A percentile compares a stretch with the other conserved stretches of the same genome.
These are phyloP conservation scores for Halocynthia aurantium DNA, from an alignment of 23 tunicate species.

Conservation along the genomic window DNA sequence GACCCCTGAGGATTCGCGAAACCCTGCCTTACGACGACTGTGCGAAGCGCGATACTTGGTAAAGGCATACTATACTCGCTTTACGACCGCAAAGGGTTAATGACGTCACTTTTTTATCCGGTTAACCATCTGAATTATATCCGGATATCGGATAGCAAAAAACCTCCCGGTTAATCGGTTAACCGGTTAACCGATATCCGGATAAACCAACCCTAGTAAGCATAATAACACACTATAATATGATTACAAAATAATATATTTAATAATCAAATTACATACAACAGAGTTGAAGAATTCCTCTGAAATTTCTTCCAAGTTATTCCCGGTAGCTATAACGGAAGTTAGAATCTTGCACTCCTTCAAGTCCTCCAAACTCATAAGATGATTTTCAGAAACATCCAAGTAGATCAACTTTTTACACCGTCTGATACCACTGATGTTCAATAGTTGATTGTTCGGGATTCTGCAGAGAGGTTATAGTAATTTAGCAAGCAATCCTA, in stretches of 20 bases:
- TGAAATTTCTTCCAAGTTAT: conserved; percentile 17
- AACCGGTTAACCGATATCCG: too few species aligned
- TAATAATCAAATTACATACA: conserved; percentile 28
- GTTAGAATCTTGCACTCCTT: conserved; percentile 37
- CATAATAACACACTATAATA: background rate
- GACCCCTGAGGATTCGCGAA: too few species aligned
- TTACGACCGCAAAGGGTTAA: too few species aligned
- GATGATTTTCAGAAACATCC: conserved; percentile 54
- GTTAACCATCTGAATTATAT: too few species aligned
- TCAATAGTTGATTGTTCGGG: conserved; percentile 47
- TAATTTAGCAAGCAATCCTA: background rate
- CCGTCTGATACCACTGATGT: conserved; percentile 22
- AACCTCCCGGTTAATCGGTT: too few species aligned
- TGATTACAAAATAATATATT: background rate
- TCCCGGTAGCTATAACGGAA: conserved; percentile 23
- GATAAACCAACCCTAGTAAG: background rate
- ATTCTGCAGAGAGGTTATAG: conserved; percentile 29
- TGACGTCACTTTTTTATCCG: too few species aligned
- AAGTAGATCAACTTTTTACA: conserved; percentile 24
- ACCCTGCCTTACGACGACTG: too few species aligned
- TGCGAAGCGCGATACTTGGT: too few species aligned
- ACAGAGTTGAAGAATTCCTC: conserved; percentile 16
- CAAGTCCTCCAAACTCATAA: conserved; percentile 40
- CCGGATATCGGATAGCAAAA: too few species aligned
- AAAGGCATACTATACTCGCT: too few species aligned